Evolutionary conservation across 92 coral and sea anemone genomes (phyloP).

Genomic region (Plumapathes pennacea): DNA sequence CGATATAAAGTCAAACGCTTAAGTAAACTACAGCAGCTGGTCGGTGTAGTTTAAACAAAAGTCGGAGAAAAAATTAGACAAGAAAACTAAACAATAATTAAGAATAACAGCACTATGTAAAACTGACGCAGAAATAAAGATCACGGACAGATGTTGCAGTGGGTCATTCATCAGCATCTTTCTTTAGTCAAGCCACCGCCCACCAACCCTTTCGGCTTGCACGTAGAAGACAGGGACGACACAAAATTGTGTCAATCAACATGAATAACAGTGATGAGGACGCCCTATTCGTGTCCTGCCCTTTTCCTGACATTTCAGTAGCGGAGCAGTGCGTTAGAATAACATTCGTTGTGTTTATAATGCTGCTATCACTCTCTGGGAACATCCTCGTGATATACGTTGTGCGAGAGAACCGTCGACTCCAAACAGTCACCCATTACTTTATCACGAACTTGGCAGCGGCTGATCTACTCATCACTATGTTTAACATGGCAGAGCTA

Average conservation of each 20-base stretch:
- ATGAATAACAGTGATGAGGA: neutral
- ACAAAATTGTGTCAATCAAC: conserved; percentile 5
- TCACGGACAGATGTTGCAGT: no score
- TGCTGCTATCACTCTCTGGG: conserved; percentile 6
- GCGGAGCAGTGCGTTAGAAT: conserved; percentile 7
- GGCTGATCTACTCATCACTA: conserved; percentile 29
- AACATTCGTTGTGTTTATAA: conserved; percentile 2
- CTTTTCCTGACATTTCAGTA: conserved; percentile 3
- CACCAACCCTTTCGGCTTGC: no score
- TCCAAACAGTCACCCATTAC: conserved; percentile 22
- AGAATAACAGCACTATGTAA: no score
- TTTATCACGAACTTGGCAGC: conserved; percentile 27
- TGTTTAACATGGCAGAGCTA: conserved; percentile 17
- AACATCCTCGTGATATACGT: conserved; percentile 25
- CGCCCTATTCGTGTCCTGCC: neutral
- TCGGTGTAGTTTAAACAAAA: no score
- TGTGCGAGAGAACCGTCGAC: conserved; percentile 3
- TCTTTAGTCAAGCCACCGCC: no score
- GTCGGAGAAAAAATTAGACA: no score
- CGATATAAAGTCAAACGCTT: no score
- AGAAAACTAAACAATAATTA: no score
- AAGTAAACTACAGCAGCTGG: no score
- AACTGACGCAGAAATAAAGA: no score
- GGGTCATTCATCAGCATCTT: no score
- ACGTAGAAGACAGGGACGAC: neutral